Percentiles rank a stretch among this genome's conserved stretches.
These are phyloP conservation scores for Galagoides demidoff DNA, from an alignment of 2,797 vertebrate species.

Conservation along the genomic window DNA sequence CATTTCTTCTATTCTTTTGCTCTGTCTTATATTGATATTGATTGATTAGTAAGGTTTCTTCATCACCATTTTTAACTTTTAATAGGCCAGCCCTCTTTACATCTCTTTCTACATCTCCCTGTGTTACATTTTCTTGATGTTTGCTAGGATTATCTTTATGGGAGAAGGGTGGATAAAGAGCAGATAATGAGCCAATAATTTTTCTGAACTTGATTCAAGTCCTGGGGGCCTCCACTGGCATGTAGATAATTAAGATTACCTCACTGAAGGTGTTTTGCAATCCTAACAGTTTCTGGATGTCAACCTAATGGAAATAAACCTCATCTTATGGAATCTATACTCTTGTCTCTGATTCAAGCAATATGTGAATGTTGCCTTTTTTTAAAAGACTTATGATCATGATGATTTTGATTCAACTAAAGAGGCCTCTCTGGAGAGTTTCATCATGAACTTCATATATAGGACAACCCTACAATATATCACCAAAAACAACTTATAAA, in stretches of 20 bases:
- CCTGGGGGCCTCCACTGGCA: background rate
- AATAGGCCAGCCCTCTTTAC: background rate
- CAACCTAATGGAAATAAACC: background rate
- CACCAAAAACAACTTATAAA: slow-evolving; percentile 49
- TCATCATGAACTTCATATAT: background rate
- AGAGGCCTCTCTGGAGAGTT: background rate
- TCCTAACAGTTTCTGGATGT: slow-evolving; percentile 27
- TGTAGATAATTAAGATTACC: slow-evolving; percentile 7
- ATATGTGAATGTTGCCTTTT: background rate
- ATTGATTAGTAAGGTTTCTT: slow-evolving; percentile 22
- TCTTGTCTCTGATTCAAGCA: background rate
- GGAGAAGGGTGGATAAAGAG: background rate
- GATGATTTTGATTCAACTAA: slow-evolving; percentile 28
- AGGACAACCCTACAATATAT: slow-evolving; percentile 1
- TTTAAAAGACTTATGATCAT: background rate
- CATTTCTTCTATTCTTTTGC: slow-evolving; percentile 17
- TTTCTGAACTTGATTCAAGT: background rate
- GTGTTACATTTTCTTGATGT: slow-evolving; percentile 15
- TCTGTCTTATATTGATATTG: background rate
- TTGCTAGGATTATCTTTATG: background rate
- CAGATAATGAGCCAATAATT: background rate
- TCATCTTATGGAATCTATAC: background rate
- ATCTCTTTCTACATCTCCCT: background rate
- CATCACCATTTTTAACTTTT: background rate
- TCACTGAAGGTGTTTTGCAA: background rate